Evolutionary conservation across 2,797 vertebrate species (phyloP), one percentile per base, ranked within the genome.

Genomic region (Lagodon rhomboides): DNA sequence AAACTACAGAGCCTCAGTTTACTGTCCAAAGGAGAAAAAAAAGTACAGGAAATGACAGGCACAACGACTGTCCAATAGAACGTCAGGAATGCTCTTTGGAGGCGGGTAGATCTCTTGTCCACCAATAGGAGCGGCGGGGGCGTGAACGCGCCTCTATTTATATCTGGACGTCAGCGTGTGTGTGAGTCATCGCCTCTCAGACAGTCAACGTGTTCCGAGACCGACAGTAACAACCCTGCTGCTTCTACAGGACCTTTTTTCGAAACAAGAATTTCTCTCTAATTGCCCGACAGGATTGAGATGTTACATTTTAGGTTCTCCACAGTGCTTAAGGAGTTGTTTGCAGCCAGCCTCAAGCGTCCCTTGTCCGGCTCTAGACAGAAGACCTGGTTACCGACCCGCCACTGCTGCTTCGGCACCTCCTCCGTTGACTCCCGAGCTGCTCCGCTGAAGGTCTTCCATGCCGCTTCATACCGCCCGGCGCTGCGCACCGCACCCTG

Each of bases 271-370:
- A 51, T 84, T 88, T 90, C 64, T 80, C 78, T 44, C 50, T 47
- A 69, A 83, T 49, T 77, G 86, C 87, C 77, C 5, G 90, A 92
- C 86, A 84, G 80, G 93, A 92, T 93, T 95, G 95, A 95, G 85
- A 98, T 97, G 97, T 97, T 97, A 94, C 95, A 96, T 70, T 95
- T 97, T 71, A 94, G 96, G 92, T 91, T 92, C n/a, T 94, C 96
- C 25, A 80, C 90, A 93, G 72, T 94, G 91, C 93, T 97, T 75
- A 95, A 96, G 92, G 95, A 96, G 89, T 92, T 97, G 89, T 92
- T 95, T 77, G 84, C 95, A 90, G 79, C 90, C 91, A 88, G 84
- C 87, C 89, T 93, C 25, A 93, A 93, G 89, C 94, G 94, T 87
- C 83, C 92, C 41, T 80, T 92, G 34, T 68, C 85, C 63, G 77